These are phyloP conservation scores for Drosophila histrio DNA, from an alignment of 2,888 invertebrate genomes.

Conservation along the genomic window DNA sequence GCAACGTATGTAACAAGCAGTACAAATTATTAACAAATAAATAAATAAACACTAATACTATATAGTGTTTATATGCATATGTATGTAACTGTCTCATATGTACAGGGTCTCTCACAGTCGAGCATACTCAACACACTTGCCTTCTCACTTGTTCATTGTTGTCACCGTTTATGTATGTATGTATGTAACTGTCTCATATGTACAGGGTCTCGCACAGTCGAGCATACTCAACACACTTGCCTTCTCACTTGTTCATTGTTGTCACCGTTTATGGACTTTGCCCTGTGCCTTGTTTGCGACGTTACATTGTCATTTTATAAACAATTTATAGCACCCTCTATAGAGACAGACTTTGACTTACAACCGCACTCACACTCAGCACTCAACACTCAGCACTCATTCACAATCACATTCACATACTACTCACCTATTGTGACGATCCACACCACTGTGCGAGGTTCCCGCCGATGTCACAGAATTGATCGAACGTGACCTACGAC, in stretches of 20 bases:
- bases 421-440: conserved; percentile 83
- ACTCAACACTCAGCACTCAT: conserved; percentile 60
- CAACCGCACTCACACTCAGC: background rate
- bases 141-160: no score
- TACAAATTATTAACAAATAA: no score
- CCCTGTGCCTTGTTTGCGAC: conserved; percentile 4
- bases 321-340: conserved; percentile 39
- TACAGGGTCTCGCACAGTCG: no score
- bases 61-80: background rate
- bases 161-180: background rate
- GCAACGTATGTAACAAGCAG: no score
- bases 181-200: background rate
- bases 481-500: conserved; percentile 84
- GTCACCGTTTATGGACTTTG: conserved; percentile 24
- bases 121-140: no score
- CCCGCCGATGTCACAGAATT: conserved; percentile 84
- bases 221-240: no score
- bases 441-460: conserved; percentile 83
- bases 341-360: conserved; percentile 1
- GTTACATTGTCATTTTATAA: conserved; percentile 51
- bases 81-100: background rate
- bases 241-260: no score
- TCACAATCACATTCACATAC: background rate
- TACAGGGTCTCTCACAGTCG: no score
- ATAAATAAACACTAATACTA: no score